Conservation (phyloP, 2,113 vertebrate genomes). For the Pelodiscus sinensis region DNA sequence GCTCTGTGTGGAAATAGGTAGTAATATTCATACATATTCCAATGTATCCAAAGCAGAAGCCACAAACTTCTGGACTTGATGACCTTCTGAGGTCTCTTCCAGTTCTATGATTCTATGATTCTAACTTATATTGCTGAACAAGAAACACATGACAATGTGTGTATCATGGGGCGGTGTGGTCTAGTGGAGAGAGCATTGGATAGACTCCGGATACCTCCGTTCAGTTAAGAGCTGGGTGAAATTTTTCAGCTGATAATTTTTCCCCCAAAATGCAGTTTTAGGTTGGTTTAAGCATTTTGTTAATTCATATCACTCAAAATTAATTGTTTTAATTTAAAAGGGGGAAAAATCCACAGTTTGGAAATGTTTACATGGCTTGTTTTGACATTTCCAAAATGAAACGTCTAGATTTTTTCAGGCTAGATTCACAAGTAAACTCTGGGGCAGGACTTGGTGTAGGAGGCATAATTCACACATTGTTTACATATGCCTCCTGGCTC, state of each 20-base stretch:
- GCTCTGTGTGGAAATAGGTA: background rate
- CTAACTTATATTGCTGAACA: background rate
- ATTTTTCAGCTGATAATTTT: background rate
- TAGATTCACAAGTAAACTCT: background rate
- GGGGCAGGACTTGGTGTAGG: background rate
- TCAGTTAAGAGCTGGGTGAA: background rate
- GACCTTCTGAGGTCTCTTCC: no score
- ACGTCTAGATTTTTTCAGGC: background rate
- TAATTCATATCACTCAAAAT: background rate
- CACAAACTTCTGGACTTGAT: no score
- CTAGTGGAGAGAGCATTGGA: background rate
- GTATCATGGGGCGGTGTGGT: background rate
- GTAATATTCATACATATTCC: background rate
- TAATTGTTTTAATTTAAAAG: background rate
- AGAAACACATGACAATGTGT: background rate
- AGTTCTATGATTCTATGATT: no score
- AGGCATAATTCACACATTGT: background rate
- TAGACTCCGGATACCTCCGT: background rate
- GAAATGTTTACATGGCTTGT: background rate
- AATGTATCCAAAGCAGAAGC: background rate
- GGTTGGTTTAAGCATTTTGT: background rate
- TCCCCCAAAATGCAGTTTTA: background rate
- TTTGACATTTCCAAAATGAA: background rate
- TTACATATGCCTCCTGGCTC: background rate
- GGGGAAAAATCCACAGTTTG: background rate